Base-by-base conservation (phyloP, 2,888 invertebrate genomes). In the Athetis lepigone region DNA sequence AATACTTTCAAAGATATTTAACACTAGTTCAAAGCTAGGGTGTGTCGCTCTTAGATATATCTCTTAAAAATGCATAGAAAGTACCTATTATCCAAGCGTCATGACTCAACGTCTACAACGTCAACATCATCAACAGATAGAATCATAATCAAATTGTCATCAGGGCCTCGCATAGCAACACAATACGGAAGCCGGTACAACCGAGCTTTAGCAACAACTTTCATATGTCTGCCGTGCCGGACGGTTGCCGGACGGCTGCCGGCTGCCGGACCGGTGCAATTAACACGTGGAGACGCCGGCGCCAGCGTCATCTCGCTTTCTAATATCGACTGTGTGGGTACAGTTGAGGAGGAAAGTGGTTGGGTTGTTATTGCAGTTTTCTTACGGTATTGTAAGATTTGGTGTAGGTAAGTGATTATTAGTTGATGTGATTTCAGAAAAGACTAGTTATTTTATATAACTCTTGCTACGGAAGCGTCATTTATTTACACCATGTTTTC, bases 261-360 rank as follows among this genome's bases (percentile, higher is more conserved):
- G 46, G 23, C n/a, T n/a, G n/a, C n/a, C n/a, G 11, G 56, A 6
- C 72, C 73, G 66, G 27, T 85, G 83, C 88, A 89, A 89, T 89
- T 89, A 89, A 83, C 85, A 81, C 83, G 82, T 85, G 77, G 81
- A 85, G 84, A 66, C 85, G 85, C 71, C 83, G 69, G 67, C 73
- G 72, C 73, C 82, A 90, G 86, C 89, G 88, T 87, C 90, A 85
- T 68, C 77, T 74, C 79, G 83, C 92, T 92, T 91, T 92, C 92
- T 92, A 92, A 92, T 88, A 88, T 88, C 88, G 81, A 76, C 85
- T 78, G 79, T 78, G 75, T 68, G 63, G 27, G 87, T 87, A 90
- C 85, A 70, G 60, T 36, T 71, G 70, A 0, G 23, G 0, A 18
- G 57, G 71, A 5, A 80, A 76, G 63, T 64, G 51, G 18, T 66